These are phyloP conservation scores for Tichodroma muraria DNA, from an alignment of 2,113 vertebrate genomes.

Conservation along the genomic window DNA sequence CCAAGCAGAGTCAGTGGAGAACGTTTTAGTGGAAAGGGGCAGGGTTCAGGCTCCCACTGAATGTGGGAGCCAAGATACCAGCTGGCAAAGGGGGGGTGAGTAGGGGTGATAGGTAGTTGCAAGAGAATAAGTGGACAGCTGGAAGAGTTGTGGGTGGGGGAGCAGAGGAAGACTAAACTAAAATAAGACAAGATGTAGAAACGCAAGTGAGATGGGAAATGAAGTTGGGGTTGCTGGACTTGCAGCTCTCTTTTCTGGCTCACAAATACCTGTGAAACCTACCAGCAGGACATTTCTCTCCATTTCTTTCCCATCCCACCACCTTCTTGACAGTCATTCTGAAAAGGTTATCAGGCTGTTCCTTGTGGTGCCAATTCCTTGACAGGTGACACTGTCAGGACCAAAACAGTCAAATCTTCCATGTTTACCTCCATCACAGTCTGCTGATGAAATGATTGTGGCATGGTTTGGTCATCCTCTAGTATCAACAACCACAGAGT, in stretches of 20 bases:
- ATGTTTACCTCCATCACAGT: rapidly evolving
- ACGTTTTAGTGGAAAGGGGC: not conserved
- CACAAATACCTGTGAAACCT: not conserved
- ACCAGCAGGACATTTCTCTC: not conserved
- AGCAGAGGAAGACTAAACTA: not conserved
- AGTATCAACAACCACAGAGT: not conserved
- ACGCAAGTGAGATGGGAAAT: not conserved
- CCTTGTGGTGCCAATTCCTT: not conserved
- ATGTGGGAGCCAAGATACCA: not conserved
- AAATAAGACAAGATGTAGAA: not conserved
- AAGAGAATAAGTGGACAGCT: not conserved
- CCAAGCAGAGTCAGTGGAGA: not conserved
- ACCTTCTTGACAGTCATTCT: not conserved
- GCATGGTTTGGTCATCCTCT: not conserved
- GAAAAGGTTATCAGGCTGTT: not conserved
- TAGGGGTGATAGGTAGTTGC: not conserved
- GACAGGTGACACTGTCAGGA: not conserved
- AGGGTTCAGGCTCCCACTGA: not conserved
- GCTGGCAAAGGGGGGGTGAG: not conserved
- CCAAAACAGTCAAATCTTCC: not conserved
- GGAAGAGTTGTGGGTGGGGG: not conserved
- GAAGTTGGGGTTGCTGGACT: not conserved
- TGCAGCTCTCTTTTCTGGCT: not conserved
- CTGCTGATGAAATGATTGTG: not conserved
- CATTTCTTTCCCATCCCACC: not conserved